These are phyloP conservation scores for Xestoiulus laeticollis DNA, from an alignment of 2,888 invertebrate genomes.

Conservation along the genomic window DNA sequence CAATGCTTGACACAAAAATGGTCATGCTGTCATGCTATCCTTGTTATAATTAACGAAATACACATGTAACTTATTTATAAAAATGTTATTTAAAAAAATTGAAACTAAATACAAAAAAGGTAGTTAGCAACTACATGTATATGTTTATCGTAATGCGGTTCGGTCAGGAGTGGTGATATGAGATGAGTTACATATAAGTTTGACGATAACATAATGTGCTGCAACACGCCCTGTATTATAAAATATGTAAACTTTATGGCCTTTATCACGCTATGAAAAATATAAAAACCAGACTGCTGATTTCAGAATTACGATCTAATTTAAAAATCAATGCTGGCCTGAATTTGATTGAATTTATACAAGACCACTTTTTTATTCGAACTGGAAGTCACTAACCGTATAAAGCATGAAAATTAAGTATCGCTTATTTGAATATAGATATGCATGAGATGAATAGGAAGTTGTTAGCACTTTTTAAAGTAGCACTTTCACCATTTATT, in stretches of 20 bases:
- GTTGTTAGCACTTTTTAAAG: slow-evolving; percentile 35
- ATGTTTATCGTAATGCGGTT: too few relatives aligned
- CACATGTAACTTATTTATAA: too few relatives aligned
- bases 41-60: too few relatives aligned
- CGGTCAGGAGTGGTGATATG: too few relatives aligned
- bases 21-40: too few relatives aligned
- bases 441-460: not conserved
- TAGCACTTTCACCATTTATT: slow-evolving; percentile 28
- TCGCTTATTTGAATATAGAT: not conserved
- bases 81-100: too few relatives aligned
- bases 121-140: too few relatives aligned
- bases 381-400: slow-evolving; percentile 36
- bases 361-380: not conserved
- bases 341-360: slow-evolving; percentile 19
- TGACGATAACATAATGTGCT: too few relatives aligned
- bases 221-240: not conserved
- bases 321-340: slow-evolving; percentile 32
- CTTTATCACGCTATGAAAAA: not conserved
- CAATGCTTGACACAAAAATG: too few relatives aligned
- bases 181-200: too few relatives aligned
- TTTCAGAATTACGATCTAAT: not conserved
- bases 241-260: not conserved
- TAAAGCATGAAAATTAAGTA: not conserved
- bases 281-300: not conserved
- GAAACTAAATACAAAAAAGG: too few relatives aligned